Evolutionary conservation across 2,113 vertebrate species (phyloP).

Genomic region (Podarcis muralis): DNA sequence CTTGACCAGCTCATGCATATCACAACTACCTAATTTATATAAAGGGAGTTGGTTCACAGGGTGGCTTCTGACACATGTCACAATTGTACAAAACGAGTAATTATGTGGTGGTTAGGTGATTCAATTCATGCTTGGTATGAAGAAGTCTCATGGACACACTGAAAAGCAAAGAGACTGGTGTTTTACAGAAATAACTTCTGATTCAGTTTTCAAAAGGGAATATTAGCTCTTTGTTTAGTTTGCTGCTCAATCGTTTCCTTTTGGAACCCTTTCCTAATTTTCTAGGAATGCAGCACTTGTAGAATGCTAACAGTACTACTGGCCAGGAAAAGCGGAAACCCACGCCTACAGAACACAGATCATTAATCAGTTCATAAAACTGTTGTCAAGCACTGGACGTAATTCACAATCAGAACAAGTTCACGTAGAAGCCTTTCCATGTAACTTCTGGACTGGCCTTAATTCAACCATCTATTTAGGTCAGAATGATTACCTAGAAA

Average conservation of each 20-base stretch:
- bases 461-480: neutral
- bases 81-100: neutral
- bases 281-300: constrained; percentile 10
- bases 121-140: neutral
- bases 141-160: neutral
- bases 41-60: neutral
- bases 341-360: constrained; percentile 28
- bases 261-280: rapidly evolving
- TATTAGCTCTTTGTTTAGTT: constrained; percentile 14
- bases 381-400: constrained; percentile 23
- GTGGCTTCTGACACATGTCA: neutral
- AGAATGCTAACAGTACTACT: constrained; percentile 2
- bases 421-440: constrained; percentile 6
- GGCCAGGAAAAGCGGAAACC: constrained; percentile 48
- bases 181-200: constrained; percentile 15
- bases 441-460: neutral
- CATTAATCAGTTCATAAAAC: constrained; percentile 48
- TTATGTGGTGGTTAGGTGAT: neutral
- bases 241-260: constrained; percentile 17
- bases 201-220: constrained; percentile 19
- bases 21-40: neutral
- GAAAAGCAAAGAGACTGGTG: neutral
- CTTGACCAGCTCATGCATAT: neutral
- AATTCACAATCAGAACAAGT: constrained; percentile 18
- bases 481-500: neutral